Percentiles rank a stretch among this genome's conserved stretches.
These are phyloP conservation scores for Drosophila eohydei DNA, from an alignment of 2,888 invertebrate genomes.

Conservation along the genomic window DNA sequence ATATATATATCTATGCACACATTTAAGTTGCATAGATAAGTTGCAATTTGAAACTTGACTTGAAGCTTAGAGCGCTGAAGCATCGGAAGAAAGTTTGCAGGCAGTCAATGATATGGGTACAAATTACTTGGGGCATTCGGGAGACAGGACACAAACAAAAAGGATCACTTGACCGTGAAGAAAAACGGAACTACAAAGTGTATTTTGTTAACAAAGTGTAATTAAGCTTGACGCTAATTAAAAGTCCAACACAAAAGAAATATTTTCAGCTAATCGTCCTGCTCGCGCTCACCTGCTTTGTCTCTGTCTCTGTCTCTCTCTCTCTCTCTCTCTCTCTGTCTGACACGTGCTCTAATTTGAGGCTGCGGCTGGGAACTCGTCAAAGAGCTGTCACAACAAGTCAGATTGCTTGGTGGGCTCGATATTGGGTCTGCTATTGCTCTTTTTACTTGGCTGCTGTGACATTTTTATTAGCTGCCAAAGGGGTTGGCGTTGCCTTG, in stretches of 20 bases:
- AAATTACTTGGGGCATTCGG: not conserved
- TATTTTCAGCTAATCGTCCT: not conserved
- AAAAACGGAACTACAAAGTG: conserved; percentile 1
- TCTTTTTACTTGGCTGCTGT: conserved; percentile 67
- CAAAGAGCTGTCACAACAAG: conserved; percentile 71
- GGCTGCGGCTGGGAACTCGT: conserved; percentile 44
- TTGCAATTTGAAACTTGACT: not conserved
- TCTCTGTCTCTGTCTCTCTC: not conserved
- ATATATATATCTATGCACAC: no score
- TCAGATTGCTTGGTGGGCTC: conserved; percentile 35
- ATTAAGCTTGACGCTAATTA: conserved; percentile 7
- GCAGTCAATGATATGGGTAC: not conserved
- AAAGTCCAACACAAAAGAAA: not conserved
- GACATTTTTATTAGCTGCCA: conserved; percentile 80
- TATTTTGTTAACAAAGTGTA: conserved; percentile 5
- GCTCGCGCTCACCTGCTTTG: conserved; percentile 17
- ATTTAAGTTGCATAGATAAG: no score
- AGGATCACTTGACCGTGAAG: not conserved
- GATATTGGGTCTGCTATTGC: conserved; percentile 13
- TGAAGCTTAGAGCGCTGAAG: not conserved
- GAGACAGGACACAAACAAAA: not conserved
- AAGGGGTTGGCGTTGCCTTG: conserved; percentile 57
- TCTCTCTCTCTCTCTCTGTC: not conserved
- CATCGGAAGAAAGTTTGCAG: not conserved
- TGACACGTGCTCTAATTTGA: conserved; percentile 57